Evolutionary conservation across 2,888 invertebrate species (phyloP), one percentile per base, ranked within the genome.

Genomic region (Chrysolina oricalcia): DNA sequence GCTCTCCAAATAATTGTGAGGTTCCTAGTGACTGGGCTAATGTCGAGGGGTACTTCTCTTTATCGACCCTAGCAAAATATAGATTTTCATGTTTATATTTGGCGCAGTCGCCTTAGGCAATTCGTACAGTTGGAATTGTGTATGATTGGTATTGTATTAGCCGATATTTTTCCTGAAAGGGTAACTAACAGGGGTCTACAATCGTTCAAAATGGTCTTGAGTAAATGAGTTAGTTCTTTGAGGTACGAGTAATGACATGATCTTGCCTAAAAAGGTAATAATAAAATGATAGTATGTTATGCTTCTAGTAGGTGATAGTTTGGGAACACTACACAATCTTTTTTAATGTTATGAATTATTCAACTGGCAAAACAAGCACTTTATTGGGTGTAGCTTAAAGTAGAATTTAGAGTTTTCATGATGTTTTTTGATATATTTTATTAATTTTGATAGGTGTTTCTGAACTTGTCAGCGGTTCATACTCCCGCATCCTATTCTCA

Each of bases 241-340:
- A 43, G 11, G 6, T 50, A 56, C 56, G 21, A 21, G 5, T 27
- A 13, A 13, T 27, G 27, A 13, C 27, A 59, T 59, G 59, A 59
- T 59, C 15, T 23, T 59, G 23, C 27, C 17, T 10, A 59, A 59
- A 59, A 59, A 59, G 59, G 59, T 59, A 59, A 59, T 27, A 35
- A 17, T 35, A 27, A 23, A 35, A n/a, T 59, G 3, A 23, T 59
- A 27, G 15, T 27, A 17, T 35, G n/a, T 35, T n/a, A 27, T 15
- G n/a, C 13, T 53, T 53, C 53, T 11, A 53, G 13, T 53, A 21
- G 19, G 21, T 11, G 19, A 35, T 35, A 35, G 35, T 8, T 8
- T 35, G 35, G 35, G 8, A 8, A 35, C 8, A 35, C 35, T 6
- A 3, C 4, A 35, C 35, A 35, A 35, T 3, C 4, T 35, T 35